Base-by-base conservation (phyloP, 1,140 invertebrate genomes). In the Diprion similis region DNA sequence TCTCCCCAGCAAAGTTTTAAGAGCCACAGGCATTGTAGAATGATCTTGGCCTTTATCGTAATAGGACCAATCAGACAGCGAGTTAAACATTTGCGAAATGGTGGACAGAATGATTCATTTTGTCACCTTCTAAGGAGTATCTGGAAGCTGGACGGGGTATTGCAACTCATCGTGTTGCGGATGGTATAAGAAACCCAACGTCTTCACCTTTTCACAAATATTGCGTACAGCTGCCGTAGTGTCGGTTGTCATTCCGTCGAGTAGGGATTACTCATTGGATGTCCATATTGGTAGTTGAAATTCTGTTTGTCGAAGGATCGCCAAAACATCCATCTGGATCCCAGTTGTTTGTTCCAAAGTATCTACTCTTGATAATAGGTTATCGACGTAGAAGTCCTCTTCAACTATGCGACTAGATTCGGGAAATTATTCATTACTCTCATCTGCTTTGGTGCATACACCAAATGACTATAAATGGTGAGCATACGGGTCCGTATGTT, bases 211-310 rank as follows among this genome's bases (percentile, higher is more conserved):
- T 11, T 46, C 66, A 70, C 10, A 74, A 59, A 15, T 71, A 64
- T 17, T 45, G 10, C 15, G 71, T 69, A 13, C 71, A 24, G 13
- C 65, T 48, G 10, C 10, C 45, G 8, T 73, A 67, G 18, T 70
- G 66, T n/a, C n/a, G n/a, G n/a, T n/a, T n/a, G n/a, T n/a, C n/a
- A 71, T 37, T 8, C 24, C 70, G 1, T 72, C 18, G 15, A 74
- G 15, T 6, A 76, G 17, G 7, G 59, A 46, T 11, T 72, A 71
- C 18, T 77, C 71, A 69, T 85, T 86, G 1, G 83, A 80, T 7
- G 79, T 70, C 83, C 86, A 85, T 74, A 86, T 84, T 18, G 78
- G 68, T 24, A 86, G 66, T 45, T 76, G 51, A 51, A 87, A 85
- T 13, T 79, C 77, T 8, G 80, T 82, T 11, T 47, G 10, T 37